phyloP scores from a whole-genome alignment of 2,113 vertebrate genomes.

The Microtus oregoni region DNA sequence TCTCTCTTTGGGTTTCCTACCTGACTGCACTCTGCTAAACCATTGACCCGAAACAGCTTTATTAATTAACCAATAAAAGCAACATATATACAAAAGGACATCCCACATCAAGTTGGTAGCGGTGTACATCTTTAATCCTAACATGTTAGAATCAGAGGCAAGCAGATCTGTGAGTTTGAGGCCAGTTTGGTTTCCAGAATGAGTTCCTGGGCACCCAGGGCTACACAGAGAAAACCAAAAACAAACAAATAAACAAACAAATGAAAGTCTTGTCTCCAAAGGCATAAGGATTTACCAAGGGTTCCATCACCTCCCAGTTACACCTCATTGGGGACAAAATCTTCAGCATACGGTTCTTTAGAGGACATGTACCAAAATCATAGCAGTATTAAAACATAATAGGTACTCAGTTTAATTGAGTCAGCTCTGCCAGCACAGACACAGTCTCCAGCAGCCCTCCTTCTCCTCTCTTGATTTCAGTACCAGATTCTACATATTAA shows the following conservation, averaged over 20 bases:
- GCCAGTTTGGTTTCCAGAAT: neutral
- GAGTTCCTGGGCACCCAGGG: neutral
- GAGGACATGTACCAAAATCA: neutral
- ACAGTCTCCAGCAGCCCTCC: neutral
- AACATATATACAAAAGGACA: too few species aligned
- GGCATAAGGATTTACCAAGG: neutral
- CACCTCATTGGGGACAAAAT: neutral
- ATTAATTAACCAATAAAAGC: too few species aligned
- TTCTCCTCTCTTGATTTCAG: neutral
- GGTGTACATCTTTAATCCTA: neutral
- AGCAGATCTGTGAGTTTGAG: neutral
- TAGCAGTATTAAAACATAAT: neutral
- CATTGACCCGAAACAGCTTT: too few species aligned
- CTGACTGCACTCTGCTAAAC: too few species aligned
- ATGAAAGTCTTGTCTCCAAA: neutral
- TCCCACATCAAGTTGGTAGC: too few species aligned
- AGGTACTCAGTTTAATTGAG: neutral
- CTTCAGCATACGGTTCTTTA: neutral
- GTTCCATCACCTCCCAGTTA: neutral
- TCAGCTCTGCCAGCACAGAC: neutral
- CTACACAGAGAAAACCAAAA: neutral
- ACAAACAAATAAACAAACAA: too few species aligned
- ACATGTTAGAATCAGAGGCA: neutral
- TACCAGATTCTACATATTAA: neutral
- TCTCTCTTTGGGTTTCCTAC: too few species aligned